Percentiles rank a stretch among this genome's conserved stretches.
These are phyloP conservation scores for Triops longicaudatus DNA, from an alignment of 1,140 invertebrate species.

Conservation along the genomic window DNA sequence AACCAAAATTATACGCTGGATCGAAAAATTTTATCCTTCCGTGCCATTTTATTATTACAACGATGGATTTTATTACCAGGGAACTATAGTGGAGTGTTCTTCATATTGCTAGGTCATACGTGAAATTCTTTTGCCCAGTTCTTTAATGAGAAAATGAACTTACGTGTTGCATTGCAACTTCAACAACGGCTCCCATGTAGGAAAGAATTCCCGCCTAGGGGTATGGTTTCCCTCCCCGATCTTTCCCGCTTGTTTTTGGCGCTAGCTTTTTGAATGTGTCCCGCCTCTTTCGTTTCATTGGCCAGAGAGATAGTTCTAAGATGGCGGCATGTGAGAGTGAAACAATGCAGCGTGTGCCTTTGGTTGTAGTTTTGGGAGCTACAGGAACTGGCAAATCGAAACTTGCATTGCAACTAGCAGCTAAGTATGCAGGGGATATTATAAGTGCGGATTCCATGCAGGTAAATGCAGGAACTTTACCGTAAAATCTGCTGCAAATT, in stretches of 20 bases:
- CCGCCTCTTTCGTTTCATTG: neutral
- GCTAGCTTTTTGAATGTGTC: neutral
- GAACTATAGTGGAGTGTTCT: too few species aligned
- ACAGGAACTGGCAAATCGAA: conserved; percentile 97
- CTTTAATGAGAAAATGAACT: too few species aligned
- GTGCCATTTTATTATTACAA: neutral
- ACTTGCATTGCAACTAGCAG: conserved; percentile 81
- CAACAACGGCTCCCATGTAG: too few species aligned
- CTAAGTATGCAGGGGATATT: conserved; percentile 84
- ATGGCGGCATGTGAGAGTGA: conserved; percentile 22
- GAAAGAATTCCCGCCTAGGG: too few species aligned
- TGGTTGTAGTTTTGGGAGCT: conserved; percentile 84
- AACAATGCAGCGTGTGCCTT: conserved; percentile 42
- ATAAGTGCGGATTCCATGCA: conserved; percentile 99
- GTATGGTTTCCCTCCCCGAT: too few species aligned
- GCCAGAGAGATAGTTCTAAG: neutral
- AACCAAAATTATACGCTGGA: neutral
- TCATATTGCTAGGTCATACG: too few species aligned
- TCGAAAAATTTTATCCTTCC: neutral
- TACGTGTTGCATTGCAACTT: too few species aligned
- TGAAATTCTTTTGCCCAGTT: too few species aligned
- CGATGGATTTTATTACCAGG: neutral
- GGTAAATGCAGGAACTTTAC: conserved; percentile 47
- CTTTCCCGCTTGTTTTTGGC: too few species aligned
- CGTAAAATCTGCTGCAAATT: neutral